Evolutionary conservation across 2,113 vertebrate genomes (phyloP), one percentile per base, ranked within the genome.

Genomic region (Tetrao urogallus): DNA sequence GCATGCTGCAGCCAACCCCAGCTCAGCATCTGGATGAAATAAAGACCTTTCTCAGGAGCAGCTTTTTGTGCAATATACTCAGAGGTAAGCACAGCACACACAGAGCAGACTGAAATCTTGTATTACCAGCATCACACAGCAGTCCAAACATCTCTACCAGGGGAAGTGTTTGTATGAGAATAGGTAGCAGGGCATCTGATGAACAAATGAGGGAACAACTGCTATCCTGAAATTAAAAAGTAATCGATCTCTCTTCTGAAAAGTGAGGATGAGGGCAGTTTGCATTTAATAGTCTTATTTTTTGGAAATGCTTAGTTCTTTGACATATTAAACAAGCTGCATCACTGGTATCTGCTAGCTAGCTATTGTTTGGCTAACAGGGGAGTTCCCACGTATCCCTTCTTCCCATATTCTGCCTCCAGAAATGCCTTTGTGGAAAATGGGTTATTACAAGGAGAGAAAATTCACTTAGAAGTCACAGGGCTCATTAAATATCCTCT

Each of bases 1-100:
- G 97, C 97, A 97, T 96, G 97, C 96, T 86, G 97, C 97, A 97
- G 95, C 95, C 96, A 96, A 90, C 72, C 87, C 96, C 91, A 95
- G 93, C 88, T 92, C 96, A 94, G 97, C 45, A 20, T 97, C 97
- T 79, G 97, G 97, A 78, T 95, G 97, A 95, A 96, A 82, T 97
- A 97, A 97, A 93, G 65, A 95, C 88, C 82, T 94, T 94, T 93
- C 91, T 90, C 81, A 95, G 88, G 79, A 97, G 83, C 97, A 97
- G 87, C 85, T 98, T 97, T 97, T 92, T 76, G 58, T 95, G 95
- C 96, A 93, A 88, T 78, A 27, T 88, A 87, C 93, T 88, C 91
- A 17, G 78, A 97, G 97, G 98, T 98, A 96, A 97, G 97, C 13
- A 6, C 69, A n/a, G 8, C 47, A 12, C n/a, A 30, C 32, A 3